Evolutionary conservation across 2,113 vertebrate genomes (phyloP).

Genomic region (Chamaea fasciata): DNA sequence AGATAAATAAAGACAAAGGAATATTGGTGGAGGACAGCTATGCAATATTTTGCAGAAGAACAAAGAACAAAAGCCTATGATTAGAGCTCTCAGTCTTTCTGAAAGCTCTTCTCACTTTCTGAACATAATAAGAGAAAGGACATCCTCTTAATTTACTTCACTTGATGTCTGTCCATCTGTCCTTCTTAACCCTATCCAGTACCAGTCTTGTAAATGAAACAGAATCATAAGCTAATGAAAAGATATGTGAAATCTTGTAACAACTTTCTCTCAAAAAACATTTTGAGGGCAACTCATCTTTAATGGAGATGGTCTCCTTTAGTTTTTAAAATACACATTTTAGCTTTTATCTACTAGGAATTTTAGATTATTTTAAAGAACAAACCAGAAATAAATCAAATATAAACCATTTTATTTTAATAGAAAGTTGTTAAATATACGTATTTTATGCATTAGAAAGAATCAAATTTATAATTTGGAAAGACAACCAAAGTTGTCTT

Average conservation of each 20-base stretch:
- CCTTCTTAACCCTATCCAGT: neutral
- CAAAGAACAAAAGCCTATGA: neutral
- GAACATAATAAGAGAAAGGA: neutral
- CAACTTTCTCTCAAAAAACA: neutral
- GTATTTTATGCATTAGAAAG: neutral
- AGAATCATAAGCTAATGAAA: neutral
- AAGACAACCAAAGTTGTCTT: neutral
- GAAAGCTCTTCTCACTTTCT: neutral
- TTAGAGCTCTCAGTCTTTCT: neutral
- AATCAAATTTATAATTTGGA: neutral
- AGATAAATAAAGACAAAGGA: neutral
- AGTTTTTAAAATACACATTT: neutral
- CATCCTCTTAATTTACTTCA: neutral
- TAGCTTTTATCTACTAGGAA: neutral
- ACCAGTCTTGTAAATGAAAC: neutral
- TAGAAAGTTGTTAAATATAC: neutral
- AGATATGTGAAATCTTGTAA: neutral
- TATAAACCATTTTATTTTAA: neutral
- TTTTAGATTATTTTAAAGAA: neutral
- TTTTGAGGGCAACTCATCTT: neutral
- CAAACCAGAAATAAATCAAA: neutral
- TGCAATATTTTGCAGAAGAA: neutral
- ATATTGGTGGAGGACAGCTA: neutral
- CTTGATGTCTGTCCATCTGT: neutral
- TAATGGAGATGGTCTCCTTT: neutral